Percentiles rank a stretch among this genome's conserved stretches.
These are phyloP conservation scores for Arrhopalites spinosus DNA, from an alignment of 2,888 invertebrate genomes.

Conservation along the genomic window DNA sequence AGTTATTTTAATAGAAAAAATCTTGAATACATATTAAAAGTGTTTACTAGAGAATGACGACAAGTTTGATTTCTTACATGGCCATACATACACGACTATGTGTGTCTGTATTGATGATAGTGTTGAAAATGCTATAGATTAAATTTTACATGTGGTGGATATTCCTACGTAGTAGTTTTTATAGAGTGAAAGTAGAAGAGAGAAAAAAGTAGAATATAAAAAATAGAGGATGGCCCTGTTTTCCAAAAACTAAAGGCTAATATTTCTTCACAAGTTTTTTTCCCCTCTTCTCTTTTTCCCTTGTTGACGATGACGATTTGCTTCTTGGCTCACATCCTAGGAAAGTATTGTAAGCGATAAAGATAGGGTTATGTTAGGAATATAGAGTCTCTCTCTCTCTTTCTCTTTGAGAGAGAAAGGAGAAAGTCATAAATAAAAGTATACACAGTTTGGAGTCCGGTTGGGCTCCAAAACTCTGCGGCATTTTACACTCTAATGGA, in stretches of 20 bases:
- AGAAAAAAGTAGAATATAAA: not conserved
- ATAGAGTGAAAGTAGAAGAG: too few species aligned
- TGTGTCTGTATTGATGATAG: too few species aligned
- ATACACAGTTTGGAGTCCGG: not conserved
- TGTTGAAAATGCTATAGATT: too few species aligned
- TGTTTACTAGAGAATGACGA: slow-evolving; percentile 26
- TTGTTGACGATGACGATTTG: slow-evolving; percentile 34
- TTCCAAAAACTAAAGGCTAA: not conserved
- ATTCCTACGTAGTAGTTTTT: not conserved
- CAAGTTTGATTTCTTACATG: slow-evolving; percentile 33
- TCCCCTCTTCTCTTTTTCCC: slow-evolving; percentile 11
- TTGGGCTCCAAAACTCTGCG: too few species aligned
- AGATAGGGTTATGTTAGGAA: too few species aligned
- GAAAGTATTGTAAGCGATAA: too few species aligned
- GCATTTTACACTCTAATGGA: too few species aligned
- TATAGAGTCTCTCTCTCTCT: not conserved
- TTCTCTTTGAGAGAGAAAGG: not conserved
- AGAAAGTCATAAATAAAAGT: not conserved
- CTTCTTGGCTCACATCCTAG: slow-evolving; percentile 25
- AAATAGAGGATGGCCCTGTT: not conserved
- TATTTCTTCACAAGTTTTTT: not conserved
- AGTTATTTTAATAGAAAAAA: slow-evolving; percentile 31
- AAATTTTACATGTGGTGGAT: not conserved
- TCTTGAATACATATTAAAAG: slow-evolving; percentile 6
- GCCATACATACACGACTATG: slow-evolving; percentile 4